These are phyloP conservation scores for Leptarthrus brevirostris DNA, from an alignment of 2,888 invertebrate species.

Conservation along the genomic window DNA sequence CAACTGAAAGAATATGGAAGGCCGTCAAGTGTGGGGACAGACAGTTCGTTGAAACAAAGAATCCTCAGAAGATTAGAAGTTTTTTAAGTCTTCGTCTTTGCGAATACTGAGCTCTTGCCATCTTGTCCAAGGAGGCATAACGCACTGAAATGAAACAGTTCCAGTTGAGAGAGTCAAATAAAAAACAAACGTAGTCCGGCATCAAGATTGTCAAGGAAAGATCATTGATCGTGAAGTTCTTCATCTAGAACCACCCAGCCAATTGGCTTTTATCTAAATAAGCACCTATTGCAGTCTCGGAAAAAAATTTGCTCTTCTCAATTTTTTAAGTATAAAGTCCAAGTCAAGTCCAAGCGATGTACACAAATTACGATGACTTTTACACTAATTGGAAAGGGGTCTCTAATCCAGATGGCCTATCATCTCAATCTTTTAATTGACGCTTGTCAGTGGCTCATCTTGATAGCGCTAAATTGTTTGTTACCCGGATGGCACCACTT, in stretches of 20 bases:
- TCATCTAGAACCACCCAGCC: background rate
- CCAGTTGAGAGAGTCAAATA: constrained; percentile 39
- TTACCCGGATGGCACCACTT: constrained; percentile 38
- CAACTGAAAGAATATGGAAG: constrained; percentile 7
- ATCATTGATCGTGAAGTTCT: constrained; percentile 37
- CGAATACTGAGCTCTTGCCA: background rate
- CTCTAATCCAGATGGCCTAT: constrained; percentile 5
- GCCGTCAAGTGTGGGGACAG: background rate
- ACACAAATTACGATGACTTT: no score
- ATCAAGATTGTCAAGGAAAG: background rate
- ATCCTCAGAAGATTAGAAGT: constrained; percentile 25
- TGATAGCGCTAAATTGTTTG: constrained; percentile 9
- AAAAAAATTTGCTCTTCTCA: no score
- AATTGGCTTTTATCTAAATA: background rate
- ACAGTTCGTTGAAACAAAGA: constrained; percentile 32
- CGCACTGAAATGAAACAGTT: constrained; percentile 39
- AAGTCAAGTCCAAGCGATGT: no score
- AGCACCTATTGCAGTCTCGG: background rate
- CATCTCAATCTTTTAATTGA: constrained; percentile 36
- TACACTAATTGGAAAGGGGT: no score
- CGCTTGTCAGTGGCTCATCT: constrained; percentile 8
- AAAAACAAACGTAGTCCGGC: constrained; percentile 7
- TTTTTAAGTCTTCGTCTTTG: background rate
- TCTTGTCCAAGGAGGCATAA: constrained; percentile 22
- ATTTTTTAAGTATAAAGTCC: no score